Percentiles rank a stretch among this genome's conserved stretches.
Conservation (phyloP, 2,888 invertebrate species). For the Lottia scabra region DNA sequence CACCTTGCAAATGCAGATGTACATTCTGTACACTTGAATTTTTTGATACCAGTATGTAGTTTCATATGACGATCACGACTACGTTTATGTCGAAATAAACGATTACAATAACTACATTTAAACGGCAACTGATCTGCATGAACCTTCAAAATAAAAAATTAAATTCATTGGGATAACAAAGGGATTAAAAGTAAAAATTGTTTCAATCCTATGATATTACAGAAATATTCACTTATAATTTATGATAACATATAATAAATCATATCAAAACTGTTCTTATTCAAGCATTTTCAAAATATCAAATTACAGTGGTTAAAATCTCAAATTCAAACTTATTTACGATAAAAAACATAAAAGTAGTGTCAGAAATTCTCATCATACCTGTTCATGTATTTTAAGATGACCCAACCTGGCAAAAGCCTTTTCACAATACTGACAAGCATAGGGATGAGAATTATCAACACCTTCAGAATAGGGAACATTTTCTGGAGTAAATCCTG, state of each 20-base stretch:
- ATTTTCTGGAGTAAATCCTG: constrained; percentile 56
- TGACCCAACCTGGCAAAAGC: constrained; percentile 88
- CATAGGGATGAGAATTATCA: constrained; percentile 84
- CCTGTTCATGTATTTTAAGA: constrained; percentile 93
- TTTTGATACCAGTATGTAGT: constrained; percentile 88
- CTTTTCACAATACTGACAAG: constrained; percentile 92
- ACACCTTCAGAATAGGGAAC: constrained; percentile 78
- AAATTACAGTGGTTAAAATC: no score
- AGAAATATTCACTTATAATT: no score
- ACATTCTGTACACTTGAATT: constrained; percentile 90
- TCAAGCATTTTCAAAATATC: no score
- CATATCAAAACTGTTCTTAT: no score
- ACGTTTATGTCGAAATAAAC: constrained; percentile 93
- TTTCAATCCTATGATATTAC: no score
- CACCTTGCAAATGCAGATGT: constrained; percentile 89
- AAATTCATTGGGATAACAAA: no score
- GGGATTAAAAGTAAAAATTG: no score
- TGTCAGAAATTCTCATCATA: constrained; percentile 63
- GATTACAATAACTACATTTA: constrained; percentile 90
- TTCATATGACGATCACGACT: constrained; percentile 94
- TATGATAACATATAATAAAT: no score
- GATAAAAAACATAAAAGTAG: no score
- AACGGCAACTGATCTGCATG: constrained; percentile 94
- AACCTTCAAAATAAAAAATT: constrained; percentile 77
- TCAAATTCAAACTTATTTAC: no score